Conservation (phyloP, 2,888 invertebrate species). For the Orthonevra nobilis region DNA sequence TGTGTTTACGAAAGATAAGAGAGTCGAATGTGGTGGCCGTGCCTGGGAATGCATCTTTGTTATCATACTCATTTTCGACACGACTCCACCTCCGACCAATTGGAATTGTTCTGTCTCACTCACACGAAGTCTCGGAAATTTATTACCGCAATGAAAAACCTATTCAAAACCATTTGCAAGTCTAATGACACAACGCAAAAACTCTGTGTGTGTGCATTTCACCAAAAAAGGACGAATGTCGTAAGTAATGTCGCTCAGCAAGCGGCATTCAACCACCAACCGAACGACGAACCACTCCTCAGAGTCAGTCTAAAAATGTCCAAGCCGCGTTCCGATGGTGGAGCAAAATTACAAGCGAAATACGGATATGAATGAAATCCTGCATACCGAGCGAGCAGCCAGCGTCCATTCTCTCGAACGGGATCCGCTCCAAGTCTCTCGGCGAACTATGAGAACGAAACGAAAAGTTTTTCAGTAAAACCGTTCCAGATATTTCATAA, state of each 20-base stretch:
- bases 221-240: slow-evolving; percentile 38
- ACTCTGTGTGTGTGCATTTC: slow-evolving; percentile 38
- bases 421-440: background rate
- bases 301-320: slow-evolving; percentile 40
- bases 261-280: slow-evolving; percentile 38
- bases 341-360: slow-evolving; percentile 45
- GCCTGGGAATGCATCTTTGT: too few relatives aligned
- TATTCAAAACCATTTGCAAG: slow-evolving; percentile 64
- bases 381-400: slow-evolving; percentile 22
- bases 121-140: too few relatives aligned
- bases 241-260: slow-evolving; percentile 60
- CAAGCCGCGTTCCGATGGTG: slow-evolving; percentile 53
- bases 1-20: too few relatives aligned
- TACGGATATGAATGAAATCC: slow-evolving; percentile 53
- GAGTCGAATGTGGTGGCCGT: too few relatives aligned
- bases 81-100: background rate
- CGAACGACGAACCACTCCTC: background rate
- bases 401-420: background rate
- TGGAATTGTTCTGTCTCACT: slow-evolving; percentile 18
- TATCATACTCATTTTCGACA: background rate
- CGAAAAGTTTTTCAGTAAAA: slow-evolving; percentile 64
- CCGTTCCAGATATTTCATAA: slow-evolving; percentile 69
- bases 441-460: slow-evolving; percentile 27
- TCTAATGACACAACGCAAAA: slow-evolving; percentile 59
- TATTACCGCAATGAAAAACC: slow-evolving; percentile 60